Base-by-base conservation (phyloP, 2,888 invertebrate species). In the Schizotus pectinicornis region DNA sequence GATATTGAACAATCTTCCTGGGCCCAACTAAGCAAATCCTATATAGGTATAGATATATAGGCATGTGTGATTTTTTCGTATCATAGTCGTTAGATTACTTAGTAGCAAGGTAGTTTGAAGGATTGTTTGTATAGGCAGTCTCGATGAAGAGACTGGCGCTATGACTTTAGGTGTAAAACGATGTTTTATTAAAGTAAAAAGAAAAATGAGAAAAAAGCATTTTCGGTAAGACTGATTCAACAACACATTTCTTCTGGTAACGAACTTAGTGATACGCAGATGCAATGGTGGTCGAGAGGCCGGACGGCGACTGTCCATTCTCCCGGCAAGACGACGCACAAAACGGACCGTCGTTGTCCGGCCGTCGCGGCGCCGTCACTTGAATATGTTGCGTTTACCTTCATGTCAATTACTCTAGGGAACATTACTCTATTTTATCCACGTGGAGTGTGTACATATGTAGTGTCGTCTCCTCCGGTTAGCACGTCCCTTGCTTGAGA, bases 361-460 rank as follows among this genome's bases (percentile, higher is more conserved):
- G 39, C 38, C 45, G 42, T 22, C 58, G 54, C 62, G 59, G 69
- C 65, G 63, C 67, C 71, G 69, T 71, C 69, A 71, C 72, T 72
- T 70, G 66, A 69, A 74, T 67, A 75, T 75, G 85, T 87, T 82
- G 77, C 77, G 79, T 79, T 79, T 86, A 77, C 86, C 85, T 88
- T 87, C 86, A 88, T 88, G 89, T 89, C 89, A 89, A 89, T 89
- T 89, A 89, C 84, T 87, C 85, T 88, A 88, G 89, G 89, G 89
- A 89, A 88, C 89, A 89, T 86, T 83, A 77, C 77, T 84, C 84
- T 83, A 84, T 85, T 75, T 76, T 62, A 69, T 67, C 69, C 67
- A 72, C 68, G 71, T 72, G 73, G 70, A 72, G 71, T 71, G 68
- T 73, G 71, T 72, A 72, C 61, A 72, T 70, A 71, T 45, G 62